A percentile compares a stretch with the other conserved stretches of the same genome.
phyloP scores from a whole-genome alignment of 2,113 vertebrate species.

The Leuciscus idus region DNA sequence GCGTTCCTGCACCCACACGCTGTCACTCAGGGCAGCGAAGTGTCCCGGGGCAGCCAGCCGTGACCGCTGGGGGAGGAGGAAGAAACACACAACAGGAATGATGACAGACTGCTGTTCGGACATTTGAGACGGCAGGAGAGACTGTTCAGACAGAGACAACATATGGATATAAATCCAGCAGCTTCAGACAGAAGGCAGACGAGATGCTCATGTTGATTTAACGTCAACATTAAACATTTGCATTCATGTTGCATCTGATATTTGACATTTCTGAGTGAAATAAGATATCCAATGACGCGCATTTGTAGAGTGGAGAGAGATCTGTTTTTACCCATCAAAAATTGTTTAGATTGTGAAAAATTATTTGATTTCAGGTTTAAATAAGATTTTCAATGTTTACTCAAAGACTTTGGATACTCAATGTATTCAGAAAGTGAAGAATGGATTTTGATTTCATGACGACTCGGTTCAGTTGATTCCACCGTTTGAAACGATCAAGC shows the following conservation, averaged over 20 bases:
- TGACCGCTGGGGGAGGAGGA: constrained; percentile 46
- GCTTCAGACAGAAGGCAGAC: background rate
- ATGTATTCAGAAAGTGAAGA: background rate
- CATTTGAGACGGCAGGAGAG: background rate
- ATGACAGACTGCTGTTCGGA: constrained; percentile 25
- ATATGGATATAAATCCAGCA: background rate
- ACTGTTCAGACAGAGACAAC: background rate
- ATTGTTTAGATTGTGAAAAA: background rate
- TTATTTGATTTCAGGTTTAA: background rate
- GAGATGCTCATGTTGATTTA: background rate
- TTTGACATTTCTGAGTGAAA: background rate
- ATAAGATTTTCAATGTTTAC: background rate
- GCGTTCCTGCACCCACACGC: constrained; percentile 58
- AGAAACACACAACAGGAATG: constrained; percentile 2
- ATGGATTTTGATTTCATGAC: background rate
- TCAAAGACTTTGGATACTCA: background rate
- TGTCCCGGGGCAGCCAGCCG: constrained; percentile 66
- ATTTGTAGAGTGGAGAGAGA: background rate
- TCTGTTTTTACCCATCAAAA: background rate
- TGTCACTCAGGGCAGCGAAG: constrained; percentile 63
- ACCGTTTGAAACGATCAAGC: background rate
- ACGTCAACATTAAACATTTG: background rate
- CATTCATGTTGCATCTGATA: background rate
- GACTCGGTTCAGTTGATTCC: background rate
- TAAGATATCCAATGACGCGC: background rate